Evolutionary conservation across 2,888 invertebrate species (phyloP), one percentile per base, ranked within the genome.

Genomic region (Hirtodrosophila trivittata): DNA sequence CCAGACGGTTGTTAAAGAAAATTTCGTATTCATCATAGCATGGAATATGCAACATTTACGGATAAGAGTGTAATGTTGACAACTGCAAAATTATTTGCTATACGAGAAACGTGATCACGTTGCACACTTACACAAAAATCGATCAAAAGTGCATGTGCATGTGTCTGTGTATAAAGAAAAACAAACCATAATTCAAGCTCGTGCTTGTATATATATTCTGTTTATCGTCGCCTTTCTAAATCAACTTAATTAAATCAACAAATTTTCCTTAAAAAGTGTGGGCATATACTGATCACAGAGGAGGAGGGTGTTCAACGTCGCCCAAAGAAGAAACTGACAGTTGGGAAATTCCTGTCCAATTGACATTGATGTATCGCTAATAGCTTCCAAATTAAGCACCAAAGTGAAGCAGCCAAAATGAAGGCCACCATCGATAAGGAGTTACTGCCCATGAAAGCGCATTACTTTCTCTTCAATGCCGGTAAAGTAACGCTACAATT

Each of bases 391-490:
- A 41, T 9, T 8, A 18, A 49, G 1, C 12, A 38, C 12, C 5
- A 32, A 32, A 49, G 1, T 16, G 25, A n/a, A 47, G 0, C 10
- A 18, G 10, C 6, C 42, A 78, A 66, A 43, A 90, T 90, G 90
- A 87, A 74, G 69, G 55, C 74, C 12, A 78, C 75, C 67, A 89
- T 97, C 26, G 94, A 97, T 89, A 94, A 93, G 88, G 93, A 94
- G 54, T 91, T 97, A 54, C 87, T 97, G 88, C 96, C 97, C 8
- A 94, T 97, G 89, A 97, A 97, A 90, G 95, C 94, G 1, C 97
- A 97, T 91, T 97, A 94, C 90, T 97, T 97, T 89, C 92, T 97
- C 50, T 96, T 94, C 87, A 96, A 96, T 93, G 96, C 95, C 88
- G 97, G 97, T 97, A 91, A 92, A 9, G 12, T 45, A 2, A 1